Evolutionary conservation across 1,140 invertebrate genomes (phyloP).

Genomic region (Dinoponera quadriceps): DNA sequence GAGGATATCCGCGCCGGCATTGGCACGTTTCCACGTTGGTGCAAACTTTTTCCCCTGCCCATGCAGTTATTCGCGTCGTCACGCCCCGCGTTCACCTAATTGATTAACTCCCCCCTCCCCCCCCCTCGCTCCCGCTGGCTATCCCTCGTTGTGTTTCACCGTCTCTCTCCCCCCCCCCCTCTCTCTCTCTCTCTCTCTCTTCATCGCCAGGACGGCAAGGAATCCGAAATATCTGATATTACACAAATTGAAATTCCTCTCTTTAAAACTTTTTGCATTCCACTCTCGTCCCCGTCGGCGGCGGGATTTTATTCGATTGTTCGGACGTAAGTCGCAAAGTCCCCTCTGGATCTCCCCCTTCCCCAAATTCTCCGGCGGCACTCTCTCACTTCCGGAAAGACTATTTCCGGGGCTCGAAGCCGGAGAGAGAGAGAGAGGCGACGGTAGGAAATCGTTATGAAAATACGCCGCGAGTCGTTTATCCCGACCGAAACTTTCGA

Average conservation of each 20-base stretch:
- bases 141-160: neutral
- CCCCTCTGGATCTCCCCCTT: too few species aligned
- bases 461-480: slow-evolving; percentile 47
- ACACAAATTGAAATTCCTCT: slow-evolving; percentile 70
- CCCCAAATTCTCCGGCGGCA: neutral
- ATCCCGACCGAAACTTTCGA: slow-evolving; percentile 51
- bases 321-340: slow-evolving; percentile 37
- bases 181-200: neutral
- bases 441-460: slow-evolving; percentile 46
- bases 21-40: slow-evolving; percentile 67
- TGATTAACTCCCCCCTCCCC: slow-evolving; percentile 48
- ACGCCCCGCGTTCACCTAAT: slow-evolving; percentile 55
- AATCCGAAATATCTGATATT: slow-evolving; percentile 73
- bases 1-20: slow-evolving; percentile 28
- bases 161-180: neutral
- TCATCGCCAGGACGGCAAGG: slow-evolving; percentile 22
- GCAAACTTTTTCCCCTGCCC: slow-evolving; percentile 55
- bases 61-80: slow-evolving; percentile 53
- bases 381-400: slow-evolving; percentile 25
- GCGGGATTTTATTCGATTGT: slow-evolving; percentile 44
- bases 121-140: neutral
- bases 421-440: slow-evolving; percentile 14
- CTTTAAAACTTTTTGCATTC: slow-evolving; percentile 63
- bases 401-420: slow-evolving; percentile 38
- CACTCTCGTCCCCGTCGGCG: neutral